Evolutionary conservation across 2,888 invertebrate genomes (phyloP), one percentile per base, ranked within the genome.

Genomic region (Tiliacea aurago): DNA sequence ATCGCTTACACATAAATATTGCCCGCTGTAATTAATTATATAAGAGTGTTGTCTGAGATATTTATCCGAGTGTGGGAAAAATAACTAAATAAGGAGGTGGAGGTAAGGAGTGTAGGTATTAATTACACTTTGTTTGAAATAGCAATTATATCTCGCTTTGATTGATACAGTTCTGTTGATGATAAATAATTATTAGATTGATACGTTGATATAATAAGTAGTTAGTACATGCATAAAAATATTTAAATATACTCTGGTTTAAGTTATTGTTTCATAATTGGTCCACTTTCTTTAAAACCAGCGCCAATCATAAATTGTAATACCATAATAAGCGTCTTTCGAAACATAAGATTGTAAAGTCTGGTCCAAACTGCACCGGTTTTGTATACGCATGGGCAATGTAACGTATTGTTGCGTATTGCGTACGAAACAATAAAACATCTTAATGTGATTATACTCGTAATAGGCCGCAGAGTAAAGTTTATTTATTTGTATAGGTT

Each of bases 41-140:
- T 15, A 68, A 56, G 41, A 59, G 53, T 72, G 43, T 20, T 56
- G 53, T 66, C 13, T n/a, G 10, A 76, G 81, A 74, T 81, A 64
- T 43, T 64, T 56, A 76, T 84, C 76, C n/a, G 10, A 53, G 55
- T 65, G 83, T 85, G 80, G 67, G 84, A 84, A 80, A 66, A 49
- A 23, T 69, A 55, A 64, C 49, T 63, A 62, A 77, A 77, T 55
- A 65, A n/a, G n/a, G n/a, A n/a, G n/a, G n/a, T n/a, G n/a, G n/a
- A n/a, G n/a, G 4, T 28, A 23, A 49, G 23, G 5, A 73, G 33
- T 45, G 41, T 56, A n/a, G n/a, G n/a, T 49, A n/a, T 37, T 49
- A 49, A 18, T 64, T 59, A 20, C 13, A 64, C 18, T 66, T 53
- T 58, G 53, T 47, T 56, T 20, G 15, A 28, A 5, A 55, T n/a